phyloP scores from a whole-genome alignment of 2,113 vertebrate genomes.

The Sander lucioperca region DNA sequence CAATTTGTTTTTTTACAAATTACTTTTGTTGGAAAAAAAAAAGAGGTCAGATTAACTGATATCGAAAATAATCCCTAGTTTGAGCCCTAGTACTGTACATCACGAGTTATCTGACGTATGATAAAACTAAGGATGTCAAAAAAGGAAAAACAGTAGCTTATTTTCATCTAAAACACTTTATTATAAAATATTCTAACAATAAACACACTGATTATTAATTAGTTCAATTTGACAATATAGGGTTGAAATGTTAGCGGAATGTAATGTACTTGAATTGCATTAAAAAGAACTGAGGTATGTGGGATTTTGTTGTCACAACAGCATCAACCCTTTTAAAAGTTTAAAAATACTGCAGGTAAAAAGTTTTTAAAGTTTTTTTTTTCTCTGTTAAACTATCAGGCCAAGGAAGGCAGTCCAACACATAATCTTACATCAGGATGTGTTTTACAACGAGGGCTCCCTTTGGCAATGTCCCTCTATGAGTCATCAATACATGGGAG shows the following conservation, averaged over 20 bases:
- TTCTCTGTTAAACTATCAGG: neutral
- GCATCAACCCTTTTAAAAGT: neutral
- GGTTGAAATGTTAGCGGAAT: neutral
- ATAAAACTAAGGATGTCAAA: neutral
- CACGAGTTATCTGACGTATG: neutral
- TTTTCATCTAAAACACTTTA: constrained; percentile 19
- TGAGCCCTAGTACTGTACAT: neutral
- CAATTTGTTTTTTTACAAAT: no score
- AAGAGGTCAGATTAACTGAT: neutral
- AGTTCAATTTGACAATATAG: neutral
- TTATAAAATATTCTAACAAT: constrained; percentile 5
- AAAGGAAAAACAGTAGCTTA: neutral
- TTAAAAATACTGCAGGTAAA: constrained; percentile 24
- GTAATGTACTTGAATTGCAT: neutral
- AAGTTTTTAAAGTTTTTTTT: neutral
- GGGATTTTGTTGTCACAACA: neutral
- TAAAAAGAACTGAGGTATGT: neutral
- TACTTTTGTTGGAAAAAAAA: neutral
- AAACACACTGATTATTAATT: neutral
- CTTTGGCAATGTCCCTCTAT: constrained; percentile 28
- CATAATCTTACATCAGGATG: neutral
- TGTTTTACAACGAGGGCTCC: neutral
- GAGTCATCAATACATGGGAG: constrained; percentile 93
- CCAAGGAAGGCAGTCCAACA: neutral
- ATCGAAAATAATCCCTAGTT: neutral